Percentiles rank a stretch among this genome's conserved stretches.
phyloP scores from a whole-genome alignment of 2,888 invertebrate species.

The Sabatieria punctata region DNA sequence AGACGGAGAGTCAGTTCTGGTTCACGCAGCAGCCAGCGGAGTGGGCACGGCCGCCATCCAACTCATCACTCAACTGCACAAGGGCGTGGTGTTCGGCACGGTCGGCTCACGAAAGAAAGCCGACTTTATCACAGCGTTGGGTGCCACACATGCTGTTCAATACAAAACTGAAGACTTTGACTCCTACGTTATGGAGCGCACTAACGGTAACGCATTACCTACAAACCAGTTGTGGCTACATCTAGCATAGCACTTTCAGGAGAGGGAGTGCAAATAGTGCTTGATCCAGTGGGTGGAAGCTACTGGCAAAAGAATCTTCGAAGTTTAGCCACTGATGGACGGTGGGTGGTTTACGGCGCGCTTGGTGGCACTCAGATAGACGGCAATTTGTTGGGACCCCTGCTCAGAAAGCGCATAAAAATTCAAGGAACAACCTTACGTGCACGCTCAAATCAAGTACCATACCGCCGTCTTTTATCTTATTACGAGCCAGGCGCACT shows the following conservation, averaged over 20 bases:
- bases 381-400: conserved; percentile 22
- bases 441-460: conserved; percentile 24
- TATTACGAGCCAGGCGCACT: conserved; percentile 8
- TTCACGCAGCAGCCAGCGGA: conserved; percentile 35
- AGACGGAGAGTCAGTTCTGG: conserved; percentile 28
- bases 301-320: conserved; percentile 32
- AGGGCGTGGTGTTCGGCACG: conserved; percentile 28
- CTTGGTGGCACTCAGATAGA: conserved; percentile 29
- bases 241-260: too few relatives aligned
- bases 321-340: conserved; percentile 27
- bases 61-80: conserved; percentile 22
- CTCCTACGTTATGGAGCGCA: conserved; percentile 20
- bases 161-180: conserved; percentile 31
- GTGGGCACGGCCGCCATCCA: conserved; percentile 35
- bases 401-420: conserved; percentile 29
- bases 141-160: conserved; percentile 31
- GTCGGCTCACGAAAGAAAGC: conserved; percentile 32
- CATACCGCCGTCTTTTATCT: not conserved
- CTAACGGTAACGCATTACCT: conserved; percentile 23
- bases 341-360: conserved; percentile 34
- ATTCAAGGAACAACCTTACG: conserved; percentile 28
- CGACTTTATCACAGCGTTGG: conserved; percentile 23
- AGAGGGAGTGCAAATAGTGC: conserved; percentile 30
- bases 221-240: too few relatives aligned
- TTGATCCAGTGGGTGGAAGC: conserved; percentile 35